Conservation (phyloP, 2,888 invertebrate species). For the Chironomus riparius region DNA sequence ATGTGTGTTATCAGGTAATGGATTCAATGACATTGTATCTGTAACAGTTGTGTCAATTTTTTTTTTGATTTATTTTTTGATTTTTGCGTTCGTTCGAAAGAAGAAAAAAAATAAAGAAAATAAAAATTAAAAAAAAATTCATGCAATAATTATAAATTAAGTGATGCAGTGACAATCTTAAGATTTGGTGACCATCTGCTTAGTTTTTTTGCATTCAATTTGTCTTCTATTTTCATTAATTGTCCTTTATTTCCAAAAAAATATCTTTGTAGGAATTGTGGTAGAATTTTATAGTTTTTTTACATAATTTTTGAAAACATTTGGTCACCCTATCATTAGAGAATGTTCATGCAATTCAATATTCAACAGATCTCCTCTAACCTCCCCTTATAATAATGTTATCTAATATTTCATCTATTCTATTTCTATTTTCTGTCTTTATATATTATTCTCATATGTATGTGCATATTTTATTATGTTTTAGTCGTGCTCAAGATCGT, state of each 20-base stretch:
- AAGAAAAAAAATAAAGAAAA: not conserved
- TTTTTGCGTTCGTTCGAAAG: not conserved
- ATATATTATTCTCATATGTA: not conserved
- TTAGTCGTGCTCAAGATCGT: no score
- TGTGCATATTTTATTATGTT: not conserved
- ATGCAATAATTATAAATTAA: constrained; percentile 5
- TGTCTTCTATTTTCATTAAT: no score
- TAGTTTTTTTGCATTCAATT: no score
- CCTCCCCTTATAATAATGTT: not conserved
- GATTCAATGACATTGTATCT: constrained; percentile 41
- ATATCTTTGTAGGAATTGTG: no score
- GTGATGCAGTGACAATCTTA: no score
- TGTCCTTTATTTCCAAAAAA: no score
- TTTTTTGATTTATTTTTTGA: no score
- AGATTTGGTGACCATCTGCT: no score
- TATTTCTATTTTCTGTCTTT: not conserved
- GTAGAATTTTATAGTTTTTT: no score
- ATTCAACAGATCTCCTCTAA: not conserved
- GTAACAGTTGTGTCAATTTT: constrained; percentile 25
- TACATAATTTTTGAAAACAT: no score
- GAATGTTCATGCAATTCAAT: not conserved
- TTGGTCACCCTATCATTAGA: no score
- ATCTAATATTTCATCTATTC: not conserved
- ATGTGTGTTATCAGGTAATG: constrained; percentile 39
- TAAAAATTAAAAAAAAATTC: not conserved